Base-by-base conservation (phyloP, 2,797 vertebrate species). In the Catharus ustulatus region DNA sequence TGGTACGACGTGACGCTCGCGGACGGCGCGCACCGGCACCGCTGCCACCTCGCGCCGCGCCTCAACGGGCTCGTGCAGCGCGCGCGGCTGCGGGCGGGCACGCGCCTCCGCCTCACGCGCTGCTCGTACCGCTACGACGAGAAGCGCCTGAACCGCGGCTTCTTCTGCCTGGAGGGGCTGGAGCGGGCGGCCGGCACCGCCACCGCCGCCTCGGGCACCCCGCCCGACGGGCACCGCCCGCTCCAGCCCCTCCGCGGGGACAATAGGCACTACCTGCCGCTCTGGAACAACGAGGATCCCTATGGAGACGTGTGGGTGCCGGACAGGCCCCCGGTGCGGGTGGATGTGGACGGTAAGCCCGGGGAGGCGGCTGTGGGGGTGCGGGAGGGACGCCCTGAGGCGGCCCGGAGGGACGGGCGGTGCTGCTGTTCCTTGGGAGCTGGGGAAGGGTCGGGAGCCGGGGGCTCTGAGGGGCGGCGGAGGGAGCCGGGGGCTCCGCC, bases 281-380 rank as follows among this genome's bases (percentile, higher is more conserved):
- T 99, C 38, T 99, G 99, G 99, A 99, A 99, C 94, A 99, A 98
- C 36, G 98, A 99, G 62, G 99, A 99, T 36, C 98, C 99, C 0
- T 98, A 98, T 19, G 99, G 99, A 15, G 97, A 97, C 12, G 16
- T 97, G 13, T 99, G 99, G 99, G 71, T 90, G 55, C 84, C 92
- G 0, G 93, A 94, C 18, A 90, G 42, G n/a, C 72, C 96, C 4
- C 88, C 95, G 5, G 89, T 96, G 22, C 97, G 97, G 21, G 92
- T 96, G 30, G 85, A 97, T 27, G 95, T 99, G 64, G 98, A 98
- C 17, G 98, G 99, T 99, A 96, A 98, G 98, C 6, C 26, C 38
- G 16, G 40, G 76, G 61, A 22, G 16, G 61, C 3, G 43, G 38
- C 46, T 15, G 38, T n/a, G 36, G 55, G 9, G 15, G 38, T 4